Evolutionary conservation across 2,888 invertebrate species (phyloP), one percentile per base, ranked within the genome.

Genomic region (Agrotis exclamationis): DNA sequence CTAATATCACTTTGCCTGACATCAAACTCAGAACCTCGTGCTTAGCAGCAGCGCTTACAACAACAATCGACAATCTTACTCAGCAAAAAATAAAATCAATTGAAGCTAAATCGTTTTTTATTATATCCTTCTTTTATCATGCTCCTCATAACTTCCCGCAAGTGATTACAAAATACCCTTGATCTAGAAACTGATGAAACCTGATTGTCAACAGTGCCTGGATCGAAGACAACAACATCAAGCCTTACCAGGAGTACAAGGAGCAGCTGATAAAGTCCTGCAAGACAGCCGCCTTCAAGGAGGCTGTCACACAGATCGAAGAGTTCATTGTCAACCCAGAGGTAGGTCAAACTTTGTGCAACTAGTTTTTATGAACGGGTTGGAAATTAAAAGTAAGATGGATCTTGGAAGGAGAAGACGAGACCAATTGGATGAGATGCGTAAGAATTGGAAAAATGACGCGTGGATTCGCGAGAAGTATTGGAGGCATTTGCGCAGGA

Each of bases 221-320:
- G 98, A 98, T 99, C 80, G 98, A 98, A 89, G 98, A 98, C 83
- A 96, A 97, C 80, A 97, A 98, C 88, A 97, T 99, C 65, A 98
- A 98, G 92, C 98, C 98, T 0, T 99, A 99, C 92, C 97, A 97
- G 18, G 97, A 98, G 76, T 97, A 97, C 92, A 98, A 98, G 92
- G 98, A 98, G 39, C 97, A 98, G 87, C 96, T 98, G 73, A 96
- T 97, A 66, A 98, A 98, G 91, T 97, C 98, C 1, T 97, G 97
- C 92, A 98, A 98, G 93, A 97, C 98, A 0, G 95, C 96, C 0
- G 96, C 97, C 11, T 98, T 99, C 91, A 98, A 98, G 91, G 97
- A 98, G 79, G 99, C 98, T 0, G 96, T 98, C 76, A 96, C 96
- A 69, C 98, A 98, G 86, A 98, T 99, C 77, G 98, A 98, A 87